Percentiles rank a stretch among this genome's conserved stretches.
Evolutionary conservation across 2,888 invertebrate genomes (phyloP).

Genomic region (Parelbella ahira): DNA sequence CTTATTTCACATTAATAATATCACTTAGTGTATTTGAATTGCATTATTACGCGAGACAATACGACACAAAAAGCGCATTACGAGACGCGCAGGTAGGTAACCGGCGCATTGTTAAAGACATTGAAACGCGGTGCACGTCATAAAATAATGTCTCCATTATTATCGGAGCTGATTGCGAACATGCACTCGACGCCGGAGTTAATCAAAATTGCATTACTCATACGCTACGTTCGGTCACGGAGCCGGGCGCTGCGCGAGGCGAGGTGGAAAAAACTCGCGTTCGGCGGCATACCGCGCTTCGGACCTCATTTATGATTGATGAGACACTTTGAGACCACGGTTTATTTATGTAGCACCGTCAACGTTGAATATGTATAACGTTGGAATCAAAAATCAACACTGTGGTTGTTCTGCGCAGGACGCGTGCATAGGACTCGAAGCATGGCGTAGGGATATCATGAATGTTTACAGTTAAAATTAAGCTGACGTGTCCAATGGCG

Average conservation of each 20-base stretch:
- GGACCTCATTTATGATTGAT: constrained; percentile 55
- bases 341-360: constrained; percentile 24
- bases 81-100: constrained; percentile 24
- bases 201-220: constrained; percentile 74
- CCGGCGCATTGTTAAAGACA: constrained; percentile 27
- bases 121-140: constrained; percentile 33
- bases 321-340: constrained; percentile 29
- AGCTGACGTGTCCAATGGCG: constrained; percentile 50
- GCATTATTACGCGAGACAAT: constrained; percentile 23
- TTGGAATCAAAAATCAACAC: constrained; percentile 34
- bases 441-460: constrained; percentile 44
- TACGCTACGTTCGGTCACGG: constrained; percentile 60
- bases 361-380: constrained; percentile 24
- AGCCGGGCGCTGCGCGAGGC: constrained; percentile 35
- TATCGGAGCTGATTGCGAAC: constrained; percentile 44
- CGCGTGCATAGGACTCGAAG: constrained; percentile 44
- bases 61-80: constrained; percentile 22
- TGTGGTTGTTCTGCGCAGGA: constrained; percentile 37
- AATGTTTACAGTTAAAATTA: constrained; percentile 60
- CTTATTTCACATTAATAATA: constrained; percentile 15
- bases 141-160: constrained; percentile 63
- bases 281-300: constrained; percentile 43
- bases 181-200: constrained; percentile 45
- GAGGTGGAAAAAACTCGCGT: constrained; percentile 50
- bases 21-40: constrained; percentile 7